Base-by-base conservation (phyloP, 2,797 vertebrate genomes). In the Pseudochirops cupreus region DNA sequence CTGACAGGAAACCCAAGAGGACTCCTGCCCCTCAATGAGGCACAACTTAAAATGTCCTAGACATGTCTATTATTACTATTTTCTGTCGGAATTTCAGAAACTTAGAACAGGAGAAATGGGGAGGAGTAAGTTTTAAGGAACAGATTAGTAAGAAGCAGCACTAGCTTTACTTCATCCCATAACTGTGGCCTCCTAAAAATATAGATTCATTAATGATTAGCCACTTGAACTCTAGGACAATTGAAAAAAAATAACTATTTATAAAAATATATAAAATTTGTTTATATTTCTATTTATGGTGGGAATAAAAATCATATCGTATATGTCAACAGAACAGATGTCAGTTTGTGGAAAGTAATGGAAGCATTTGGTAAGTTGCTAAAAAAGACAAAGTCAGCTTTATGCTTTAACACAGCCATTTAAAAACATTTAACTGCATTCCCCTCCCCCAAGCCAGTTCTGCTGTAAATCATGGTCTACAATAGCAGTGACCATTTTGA, bases 381-480 rank as follows among this genome's bases (percentile, higher is more conserved):
- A 74, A 92, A 92, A 92, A 94, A 82, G 29, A 94, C 74, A 57
- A 94, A 90, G 54, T 18, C 16, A 54, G 67, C 94, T 93, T 92
- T 91, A 16, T 82, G 29, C 57, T 82, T 96, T 59, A 96, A 67
- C 56, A 82, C 1, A 96, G 31, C n/a, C 53, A 28, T 50, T 92
- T 62, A 92, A 93, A 58, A 4, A 95, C 39, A 91, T 82, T 50
- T 82, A 56, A 92, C 33, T 56, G 1, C 46, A 50, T 11, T 96
- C 91, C 33, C 55, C 0, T 59, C 21, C 39, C 92, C 95, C 57
- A 58, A 53, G 91, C 89, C 97, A 52, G 87, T 97, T 31, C 92
- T 74, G 26, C 89, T 97, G 89, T 97, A 91, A 91, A 92, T 95
- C 93, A 58, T 91, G 95, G 94, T 96, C 53, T 95, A 87, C 46